Conservation (phyloP, 2,797 vertebrate genomes). For the Ctenopoma kingsleyae region DNA sequence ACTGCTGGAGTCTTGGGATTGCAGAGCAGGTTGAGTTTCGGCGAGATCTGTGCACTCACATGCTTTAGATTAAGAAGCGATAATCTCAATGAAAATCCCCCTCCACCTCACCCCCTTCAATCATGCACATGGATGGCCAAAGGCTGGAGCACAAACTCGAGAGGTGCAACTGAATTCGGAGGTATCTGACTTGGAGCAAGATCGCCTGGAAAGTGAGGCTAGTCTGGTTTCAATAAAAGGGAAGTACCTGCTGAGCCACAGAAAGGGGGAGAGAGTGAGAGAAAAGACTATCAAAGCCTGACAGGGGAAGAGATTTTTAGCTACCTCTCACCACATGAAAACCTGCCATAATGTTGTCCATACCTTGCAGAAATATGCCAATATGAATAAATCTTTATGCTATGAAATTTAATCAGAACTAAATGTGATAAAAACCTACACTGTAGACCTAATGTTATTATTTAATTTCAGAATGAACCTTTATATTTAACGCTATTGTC, state of each 20-base stretch:
- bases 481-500: not conserved
- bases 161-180: conserved; percentile 75
- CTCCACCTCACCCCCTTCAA: conserved; percentile 47
- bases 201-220: conserved; percentile 57
- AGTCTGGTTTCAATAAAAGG: conserved; percentile 81
- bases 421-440: conserved; percentile 17
- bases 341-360: conserved; percentile 44
- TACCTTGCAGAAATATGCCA: conserved; percentile 42
- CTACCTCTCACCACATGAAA: conserved; percentile 65
- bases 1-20: conserved; percentile 61
- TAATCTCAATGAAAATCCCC: conserved; percentile 81
- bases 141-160: conserved; percentile 60
- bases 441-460: not conserved
- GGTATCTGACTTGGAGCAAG: conserved; percentile 69
- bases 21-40: conserved; percentile 70
- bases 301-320: conserved; percentile 58
- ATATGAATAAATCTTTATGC: conserved; percentile 17
- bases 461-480: not conserved
- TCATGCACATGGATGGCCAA: conserved; percentile 69
- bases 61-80: conserved; percentile 87
- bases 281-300: conserved; percentile 58
- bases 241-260: conserved; percentile 79
- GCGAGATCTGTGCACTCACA: conserved; percentile 74
- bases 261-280: conserved; percentile 46
- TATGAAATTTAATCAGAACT: conserved; percentile 26